These are phyloP conservation scores for Oxyruncus cristatus DNA, from an alignment of 2,113 vertebrate genomes.

Conservation along the genomic window DNA sequence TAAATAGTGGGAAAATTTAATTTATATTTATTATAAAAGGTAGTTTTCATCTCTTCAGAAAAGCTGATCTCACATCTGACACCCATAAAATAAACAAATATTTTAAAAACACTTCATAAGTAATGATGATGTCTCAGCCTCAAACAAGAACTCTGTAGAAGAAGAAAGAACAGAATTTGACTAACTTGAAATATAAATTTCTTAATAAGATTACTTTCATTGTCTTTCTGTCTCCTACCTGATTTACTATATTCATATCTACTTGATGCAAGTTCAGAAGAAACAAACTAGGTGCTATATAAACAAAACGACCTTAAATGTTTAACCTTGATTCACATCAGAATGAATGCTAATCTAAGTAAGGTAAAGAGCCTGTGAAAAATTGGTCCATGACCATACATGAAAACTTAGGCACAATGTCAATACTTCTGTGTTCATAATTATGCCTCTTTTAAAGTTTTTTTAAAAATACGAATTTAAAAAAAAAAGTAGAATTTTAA, in stretches of 20 bases:
- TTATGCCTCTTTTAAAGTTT: background rate
- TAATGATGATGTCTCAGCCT: background rate
- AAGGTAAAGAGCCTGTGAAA: background rate
- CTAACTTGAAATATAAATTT: background rate
- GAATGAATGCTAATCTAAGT: background rate
- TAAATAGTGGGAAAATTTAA: background rate
- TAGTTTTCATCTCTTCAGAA: background rate
- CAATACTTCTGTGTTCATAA: background rate
- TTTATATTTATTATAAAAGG: background rate
- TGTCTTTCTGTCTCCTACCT: background rate
- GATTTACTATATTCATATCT: background rate
- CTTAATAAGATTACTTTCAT: background rate
- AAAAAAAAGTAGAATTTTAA: background rate
- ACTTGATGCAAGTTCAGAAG: background rate
- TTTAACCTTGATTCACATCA: background rate
- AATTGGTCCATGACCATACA: accelerated
- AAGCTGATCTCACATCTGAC: background rate
- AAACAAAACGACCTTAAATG: background rate
- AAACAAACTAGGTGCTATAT: background rate
- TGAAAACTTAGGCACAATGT: background rate
- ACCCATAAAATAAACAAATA: background rate
- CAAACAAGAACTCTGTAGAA: background rate
- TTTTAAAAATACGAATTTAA: background rate
- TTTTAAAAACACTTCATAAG: background rate
- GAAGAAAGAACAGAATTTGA: background rate